Evolutionary conservation across 2,113 vertebrate species (phyloP), one percentile per base, ranked within the genome.

Genomic region (Hippopotamus amphibius): DNA sequence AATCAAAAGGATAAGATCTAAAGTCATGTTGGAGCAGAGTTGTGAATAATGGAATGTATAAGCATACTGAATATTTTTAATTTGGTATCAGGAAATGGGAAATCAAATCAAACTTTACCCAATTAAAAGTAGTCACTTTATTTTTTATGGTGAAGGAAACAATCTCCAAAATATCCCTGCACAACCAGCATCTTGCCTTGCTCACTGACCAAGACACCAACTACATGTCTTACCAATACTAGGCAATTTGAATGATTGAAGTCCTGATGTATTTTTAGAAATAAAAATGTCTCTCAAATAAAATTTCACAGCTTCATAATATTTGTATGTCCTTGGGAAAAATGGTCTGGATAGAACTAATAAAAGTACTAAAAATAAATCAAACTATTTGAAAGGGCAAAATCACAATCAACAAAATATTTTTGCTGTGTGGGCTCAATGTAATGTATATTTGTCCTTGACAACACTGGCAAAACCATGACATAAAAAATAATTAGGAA

Each of bases 361-460:
- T 97, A 98, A 98, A 92, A 89, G 37, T 76, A 80, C 55, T 88
- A 86, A 98, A 98, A 98, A 97, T 95, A 98, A 97, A 97, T 97
- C 97, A 97, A 93, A 90, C 93, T 95, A 61, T 91, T 91, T 81
- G 77, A 95, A 97, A 97, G 90, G 80, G 88, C 80, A 43, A 83
- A 98, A 98, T 81, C 30, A 90, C 57, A 94, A 97, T 96, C 88
- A 98, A 94, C 94, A 98, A 97, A 97, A 90, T 97, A 82, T 97
- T 96, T 98, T 95, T 95, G 69, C 79, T 98, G 37, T 11, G 24
- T 97, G 13, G 96, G 90, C 46, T 98, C 65, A 94, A 92, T 98
- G 16, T 76, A 93, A 95, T 80, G 26, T 57, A 1, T 63, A 89
- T 89, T 97, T 94, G 26, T 96, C 96, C 97, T 96, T 15, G n/a